phyloP scores from a whole-genome alignment of 1,140 invertebrate species.

The Drosophila willistoni region DNA sequence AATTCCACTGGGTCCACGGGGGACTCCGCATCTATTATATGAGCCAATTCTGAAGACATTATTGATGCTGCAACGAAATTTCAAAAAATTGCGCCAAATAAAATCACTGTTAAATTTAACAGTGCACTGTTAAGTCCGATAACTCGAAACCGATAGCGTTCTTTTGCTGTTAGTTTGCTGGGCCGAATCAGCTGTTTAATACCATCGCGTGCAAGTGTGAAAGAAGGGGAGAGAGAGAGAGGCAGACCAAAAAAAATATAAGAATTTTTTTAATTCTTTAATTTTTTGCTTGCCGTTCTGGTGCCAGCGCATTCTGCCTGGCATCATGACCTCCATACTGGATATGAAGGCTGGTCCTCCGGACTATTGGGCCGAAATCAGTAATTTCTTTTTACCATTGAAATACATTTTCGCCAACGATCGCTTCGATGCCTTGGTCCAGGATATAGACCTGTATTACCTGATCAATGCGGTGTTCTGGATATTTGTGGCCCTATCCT shows the following conservation, averaged over 20 bases:
- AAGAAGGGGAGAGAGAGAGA: not conserved
- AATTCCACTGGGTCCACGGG: constrained; percentile 55
- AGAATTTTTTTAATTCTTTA: not conserved
- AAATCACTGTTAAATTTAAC: not conserved
- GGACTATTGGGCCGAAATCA: constrained; percentile 77
- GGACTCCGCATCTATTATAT: constrained; percentile 34
- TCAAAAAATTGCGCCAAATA: constrained; percentile 1
- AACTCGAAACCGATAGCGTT: not conserved
- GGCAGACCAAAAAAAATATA: not conserved
- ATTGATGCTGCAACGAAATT: constrained; percentile 6
- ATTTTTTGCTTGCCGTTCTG: not conserved
- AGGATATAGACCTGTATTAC: constrained; percentile 78
- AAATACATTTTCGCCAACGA: constrained; percentile 79
- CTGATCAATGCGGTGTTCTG: constrained; percentile 78
- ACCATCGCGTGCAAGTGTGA: not conserved
- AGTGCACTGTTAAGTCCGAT: not conserved
- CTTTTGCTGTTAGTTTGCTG: not conserved
- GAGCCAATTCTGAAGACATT: constrained; percentile 57
- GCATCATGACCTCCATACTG: constrained; percentile 69
- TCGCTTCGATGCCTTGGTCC: constrained; percentile 72
- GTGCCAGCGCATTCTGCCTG: constrained; percentile 5
- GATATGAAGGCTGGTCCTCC: constrained; percentile 75
- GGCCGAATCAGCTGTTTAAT: constrained; percentile 1
- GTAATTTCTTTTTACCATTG: constrained; percentile 77
- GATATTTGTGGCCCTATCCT: constrained; percentile 73